Conservation (phyloP, 1,140 invertebrate species). For the Hypsibius dujardini region DNA sequence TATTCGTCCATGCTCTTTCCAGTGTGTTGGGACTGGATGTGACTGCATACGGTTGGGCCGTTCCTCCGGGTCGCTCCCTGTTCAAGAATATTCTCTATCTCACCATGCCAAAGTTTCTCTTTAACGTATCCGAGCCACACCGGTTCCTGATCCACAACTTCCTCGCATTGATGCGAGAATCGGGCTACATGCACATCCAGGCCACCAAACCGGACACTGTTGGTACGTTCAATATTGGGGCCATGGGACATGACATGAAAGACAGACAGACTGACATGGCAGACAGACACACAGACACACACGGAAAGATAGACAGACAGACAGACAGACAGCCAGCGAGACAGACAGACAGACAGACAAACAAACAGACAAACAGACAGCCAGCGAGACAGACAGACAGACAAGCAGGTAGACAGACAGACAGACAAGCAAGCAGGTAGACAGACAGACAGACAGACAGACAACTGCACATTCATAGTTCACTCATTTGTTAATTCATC, state of each 20-base stretch:
- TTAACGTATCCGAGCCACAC: conserved; percentile 37
- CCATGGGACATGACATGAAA: no score
- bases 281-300: no score
- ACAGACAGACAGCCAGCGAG: no score
- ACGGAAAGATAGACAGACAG: no score
- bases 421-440: no score
- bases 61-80: conserved; percentile 29
- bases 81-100: conserved; percentile 40
- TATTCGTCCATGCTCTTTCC: conserved; percentile 21
- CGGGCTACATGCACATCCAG: conserved; percentile 57
- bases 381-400: no score
- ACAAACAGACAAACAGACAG: no score
- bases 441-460: no score
- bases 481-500: no score
- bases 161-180: conserved; percentile 42
- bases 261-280: no score
- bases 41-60: conserved; percentile 41
- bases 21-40: conserved; percentile 47
- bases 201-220: conserved; percentile 76
- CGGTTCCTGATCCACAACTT: conserved; percentile 37
- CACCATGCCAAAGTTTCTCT: conserved; percentile 40
- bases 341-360: no score
- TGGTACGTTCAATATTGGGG: conserved; percentile 36
- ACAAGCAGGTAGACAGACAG: no score
- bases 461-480: not conserved